A percentile compares a stretch with the other conserved stretches of the same genome.
Conservation (phyloP, 2,888 invertebrate genomes). For the Cetonia aurata region DNA sequence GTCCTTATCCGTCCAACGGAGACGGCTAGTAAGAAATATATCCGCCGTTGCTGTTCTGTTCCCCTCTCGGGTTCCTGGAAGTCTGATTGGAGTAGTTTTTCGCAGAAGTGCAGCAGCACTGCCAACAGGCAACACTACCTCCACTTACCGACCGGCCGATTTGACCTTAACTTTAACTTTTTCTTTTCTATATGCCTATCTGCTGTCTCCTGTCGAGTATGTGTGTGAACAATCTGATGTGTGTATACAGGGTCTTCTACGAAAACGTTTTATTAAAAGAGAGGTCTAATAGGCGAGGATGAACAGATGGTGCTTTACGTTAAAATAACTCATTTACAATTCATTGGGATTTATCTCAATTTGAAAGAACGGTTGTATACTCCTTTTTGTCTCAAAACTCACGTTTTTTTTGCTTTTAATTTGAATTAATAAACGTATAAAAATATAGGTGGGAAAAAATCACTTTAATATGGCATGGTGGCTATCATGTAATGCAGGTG, state of each 20-base stretch:
- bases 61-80: slow-evolving; percentile 59
- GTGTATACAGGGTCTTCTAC: background rate
- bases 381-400: too few relatives aligned
- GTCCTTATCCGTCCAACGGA: slow-evolving; percentile 17
- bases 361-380: too few relatives aligned
- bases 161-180: slow-evolving; percentile 39
- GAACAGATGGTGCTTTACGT: too few relatives aligned
- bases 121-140: slow-evolving; percentile 30
- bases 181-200: slow-evolving; percentile 30
- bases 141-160: slow-evolving; percentile 30
- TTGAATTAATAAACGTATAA: too few relatives aligned
- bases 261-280: too few relatives aligned
- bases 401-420: too few relatives aligned
- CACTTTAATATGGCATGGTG: too few relatives aligned
- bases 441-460: too few relatives aligned
- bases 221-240: background rate
- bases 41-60: background rate
- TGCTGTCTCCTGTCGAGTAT: slow-evolving; percentile 5
- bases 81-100: slow-evolving; percentile 61
- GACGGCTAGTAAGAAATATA: slow-evolving; percentile 31
- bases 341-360: too few relatives aligned
- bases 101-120: slow-evolving; percentile 56
- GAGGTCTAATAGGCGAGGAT: too few relatives aligned
- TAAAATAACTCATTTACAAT: too few relatives aligned
- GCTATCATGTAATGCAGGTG: too few relatives aligned